phyloP scores from a whole-genome alignment of 2,888 invertebrate genomes.

The Ormyrus rosae region DNA sequence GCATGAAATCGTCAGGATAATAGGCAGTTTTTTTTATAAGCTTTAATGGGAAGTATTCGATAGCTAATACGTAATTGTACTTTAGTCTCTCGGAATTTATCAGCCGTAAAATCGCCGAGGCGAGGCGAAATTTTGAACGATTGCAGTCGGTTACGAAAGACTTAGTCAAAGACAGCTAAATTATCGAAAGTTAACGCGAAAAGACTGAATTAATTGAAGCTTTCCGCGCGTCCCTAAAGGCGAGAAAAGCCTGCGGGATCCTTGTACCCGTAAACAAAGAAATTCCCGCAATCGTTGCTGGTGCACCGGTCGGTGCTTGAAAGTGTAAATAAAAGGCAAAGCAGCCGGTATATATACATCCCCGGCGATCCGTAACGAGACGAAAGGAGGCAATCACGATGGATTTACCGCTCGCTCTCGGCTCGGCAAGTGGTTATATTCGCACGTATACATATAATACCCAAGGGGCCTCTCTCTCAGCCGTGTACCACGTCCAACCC shows the following conservation, averaged over 20 bases:
- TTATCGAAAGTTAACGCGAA: too few relatives aligned
- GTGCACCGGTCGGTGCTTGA: not conserved
- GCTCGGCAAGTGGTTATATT: not conserved
- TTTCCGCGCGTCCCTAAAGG: too few relatives aligned
- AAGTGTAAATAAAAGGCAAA: conserved; percentile 50
- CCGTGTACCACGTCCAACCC: conserved; percentile 49
- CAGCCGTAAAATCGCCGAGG: too few relatives aligned
- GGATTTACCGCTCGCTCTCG: conserved; percentile 44
- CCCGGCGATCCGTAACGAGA: conserved; percentile 47
- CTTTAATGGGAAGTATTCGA: not conserved
- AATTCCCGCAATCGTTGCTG: conserved; percentile 23
- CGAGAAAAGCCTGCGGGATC: too few relatives aligned
- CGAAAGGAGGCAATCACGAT: conserved; percentile 55
- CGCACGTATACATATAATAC: conserved; percentile 13
- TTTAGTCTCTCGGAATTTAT: too few relatives aligned
- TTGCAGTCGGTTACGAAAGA: too few relatives aligned
- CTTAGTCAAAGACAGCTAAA: too few relatives aligned
- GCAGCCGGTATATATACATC: conserved; percentile 6
- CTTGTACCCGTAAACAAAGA: conserved; percentile 15
- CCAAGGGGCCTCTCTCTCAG: conserved; percentile 10
- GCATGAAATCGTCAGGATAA: conserved; percentile 21
- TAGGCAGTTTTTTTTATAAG: not conserved
- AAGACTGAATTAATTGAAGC: too few relatives aligned
- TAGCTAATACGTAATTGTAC: too few relatives aligned
- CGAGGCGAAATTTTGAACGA: too few relatives aligned